Evolutionary conservation across 2,797 vertebrate genomes (phyloP), one percentile per base, ranked within the genome.

Genomic region (Cryptoprocta ferox): DNA sequence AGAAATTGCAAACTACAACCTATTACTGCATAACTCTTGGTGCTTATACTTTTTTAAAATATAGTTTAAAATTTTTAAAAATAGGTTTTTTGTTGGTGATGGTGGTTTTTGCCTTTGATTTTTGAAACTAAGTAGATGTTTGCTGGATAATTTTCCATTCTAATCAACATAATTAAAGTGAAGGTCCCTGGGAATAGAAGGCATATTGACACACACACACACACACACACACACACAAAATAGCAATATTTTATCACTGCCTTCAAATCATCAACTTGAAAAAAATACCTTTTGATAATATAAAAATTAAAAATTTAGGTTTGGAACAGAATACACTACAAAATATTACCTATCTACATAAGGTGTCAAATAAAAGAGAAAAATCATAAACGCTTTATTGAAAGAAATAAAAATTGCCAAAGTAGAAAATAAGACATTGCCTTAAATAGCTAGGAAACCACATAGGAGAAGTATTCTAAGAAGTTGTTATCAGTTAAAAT

Each of bases 91-190:
- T 26, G 37, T 42, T 89, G 50, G 9, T 83, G 45, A 63, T 53
- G 1, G 12, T 76, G 42, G 28, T 19, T 91, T 95, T 68, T 73
- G 37, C 26, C 39, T 93, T 81, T 50, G 53, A 3, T 45, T 91
- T 92, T 92, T 87, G 65, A 89, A 95, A 83, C 90, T 88, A 78
- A 97, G 63, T 37, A 78, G 26, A 87, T 39, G 18, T 63, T 48
- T 84, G 39, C 86, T 61, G 65, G 37, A 39, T 91, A 95, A 87
- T 94, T 91, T 96, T 94, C 66, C 76, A 97, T 88, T 82, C 80
- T 82, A 63, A 92, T 90, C 66, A 90, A 97, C 6, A 42, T 61
- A 93, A 90, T 92, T 92, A 87, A 59, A 96, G 82, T 18, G 42
- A 75, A 94, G 66, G 30, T 76, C 70, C 87, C 1, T 76, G 9